phyloP scores from a whole-genome alignment of 1,140 invertebrate species.

The Drosophila oshimai region DNA sequence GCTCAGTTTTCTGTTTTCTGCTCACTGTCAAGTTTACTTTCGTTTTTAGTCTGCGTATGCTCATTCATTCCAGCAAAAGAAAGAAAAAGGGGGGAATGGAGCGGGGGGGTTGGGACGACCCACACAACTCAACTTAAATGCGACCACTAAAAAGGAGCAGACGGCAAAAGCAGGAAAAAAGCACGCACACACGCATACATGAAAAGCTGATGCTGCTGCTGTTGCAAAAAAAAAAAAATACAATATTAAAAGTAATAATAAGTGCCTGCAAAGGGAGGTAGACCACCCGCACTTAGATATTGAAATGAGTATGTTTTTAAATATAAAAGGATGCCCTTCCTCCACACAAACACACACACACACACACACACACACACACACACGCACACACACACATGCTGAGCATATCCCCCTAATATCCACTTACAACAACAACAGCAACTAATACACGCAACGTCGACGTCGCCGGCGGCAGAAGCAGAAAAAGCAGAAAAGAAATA shows the following conservation, averaged over 20 bases:
- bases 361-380: constrained; percentile 28
- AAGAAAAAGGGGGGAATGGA: no score
- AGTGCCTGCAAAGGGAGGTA: constrained; percentile 52
- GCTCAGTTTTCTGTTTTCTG: neutral
- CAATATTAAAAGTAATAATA: constrained; percentile 82
- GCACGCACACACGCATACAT: constrained; percentile 35
- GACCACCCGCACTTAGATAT: constrained; percentile 68
- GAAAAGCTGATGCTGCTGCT: no score
- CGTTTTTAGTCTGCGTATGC: constrained; percentile 39
- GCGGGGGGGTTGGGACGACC: neutral
- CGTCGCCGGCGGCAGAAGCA: constrained; percentile 20
- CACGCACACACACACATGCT: neutral
- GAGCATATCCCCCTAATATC: constrained; percentile 41
- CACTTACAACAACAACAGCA: constrained; percentile 77
- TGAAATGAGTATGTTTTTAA: constrained; percentile 78
- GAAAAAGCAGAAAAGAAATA: constrained; percentile 70
- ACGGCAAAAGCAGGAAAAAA: constrained; percentile 46
- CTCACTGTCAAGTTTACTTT: constrained; percentile 48
- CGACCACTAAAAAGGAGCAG: constrained; percentile 52
- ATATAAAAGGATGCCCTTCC: constrained; percentile 73
- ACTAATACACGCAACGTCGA: constrained; percentile 25
- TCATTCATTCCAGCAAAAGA: neutral
- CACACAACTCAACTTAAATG: constrained; percentile 51
- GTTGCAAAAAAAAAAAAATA: no score
- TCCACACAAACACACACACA: constrained; percentile 25